A percentile compares a stretch with the other conserved stretches of the same genome.
Conservation (phyloP, 1,140 invertebrate genomes). For the Ridgeia piscesae region DNA sequence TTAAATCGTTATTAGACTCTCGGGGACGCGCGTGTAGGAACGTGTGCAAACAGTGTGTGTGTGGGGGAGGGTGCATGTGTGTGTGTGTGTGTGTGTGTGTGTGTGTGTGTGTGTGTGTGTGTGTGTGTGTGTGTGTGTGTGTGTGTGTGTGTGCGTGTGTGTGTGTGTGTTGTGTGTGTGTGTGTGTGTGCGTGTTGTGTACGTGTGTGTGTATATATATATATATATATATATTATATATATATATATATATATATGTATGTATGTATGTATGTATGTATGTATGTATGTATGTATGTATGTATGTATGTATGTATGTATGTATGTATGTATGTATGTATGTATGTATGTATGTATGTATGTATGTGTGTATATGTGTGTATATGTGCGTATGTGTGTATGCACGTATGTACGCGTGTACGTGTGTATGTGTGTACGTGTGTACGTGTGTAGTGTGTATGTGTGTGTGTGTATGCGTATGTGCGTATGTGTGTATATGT, state of each 20-base stretch:
- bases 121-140: too few species aligned
- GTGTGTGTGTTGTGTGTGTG: not conserved
- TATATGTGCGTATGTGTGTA: not conserved
- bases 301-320: too few species aligned
- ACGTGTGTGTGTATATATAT: not conserved
- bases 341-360: not conserved
- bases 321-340: too few species aligned
- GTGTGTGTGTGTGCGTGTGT: not conserved
- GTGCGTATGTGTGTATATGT: not conserved
- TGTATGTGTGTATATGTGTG: not conserved
- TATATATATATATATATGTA: not conserved
- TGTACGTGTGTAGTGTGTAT: not conserved
- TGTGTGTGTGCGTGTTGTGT: not conserved
- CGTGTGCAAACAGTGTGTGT: not conserved
- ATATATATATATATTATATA: not conserved
- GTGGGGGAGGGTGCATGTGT: not conserved
- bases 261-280: not conserved
- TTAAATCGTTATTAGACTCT: not conserved
- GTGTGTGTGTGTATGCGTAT: not conserved
- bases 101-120: not conserved
- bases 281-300: not conserved
- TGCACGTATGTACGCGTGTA: not conserved
- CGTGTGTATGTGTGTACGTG: not conserved
- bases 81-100: not conserved
- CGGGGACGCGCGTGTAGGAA: not conserved